Evolutionary conservation across 1,140 invertebrate species (phyloP), one percentile per base, ranked within the genome.

Genomic region (Kradibia gibbosae): DNA sequence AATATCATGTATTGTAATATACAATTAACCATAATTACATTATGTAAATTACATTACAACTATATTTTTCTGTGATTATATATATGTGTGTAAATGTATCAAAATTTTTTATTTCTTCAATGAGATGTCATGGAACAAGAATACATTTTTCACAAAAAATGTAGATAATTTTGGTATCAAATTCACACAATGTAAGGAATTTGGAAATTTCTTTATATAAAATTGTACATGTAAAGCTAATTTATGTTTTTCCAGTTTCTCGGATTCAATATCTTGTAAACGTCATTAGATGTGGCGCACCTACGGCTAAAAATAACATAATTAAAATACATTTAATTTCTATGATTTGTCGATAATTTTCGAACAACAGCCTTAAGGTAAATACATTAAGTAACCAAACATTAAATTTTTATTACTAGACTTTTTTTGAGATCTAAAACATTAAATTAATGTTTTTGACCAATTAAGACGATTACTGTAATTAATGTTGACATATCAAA

Each of bases 41-140:
- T 82, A 85, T 84, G 84, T 86, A 84, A 85, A 86, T 88, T 89
- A 89, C 85, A 89, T 87, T 87, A 87, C 87, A 89, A 89, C 88
- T 89, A 90, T 87, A 85, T 85, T 87, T 86, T 88, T 89, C 88
- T 89, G 89, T 90, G 89, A 89, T 90, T 87, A 85, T 85, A 88
- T 89, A 88, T 71, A 50, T 76, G 76, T 72, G 71, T 34, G 65
- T 77, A 77, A 65, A 73, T 17, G 62, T 81, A 81, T 75, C 70
- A 75, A 81, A 81, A 67, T 67, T 75, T 39, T 75, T 70, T 34
- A 75, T 65, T 77, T 77, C 48, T 72, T 50, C 48, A 57, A 78
- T 60, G 11, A 34, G 39, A 72, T 62, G 42, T 78, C 42, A 72
- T 62, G 53, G 28, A 78, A 72, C 15, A 73, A 62, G 31, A 62